Base-by-base conservation (phyloP, 2,888 invertebrate genomes). In the Pammene aurita region DNA sequence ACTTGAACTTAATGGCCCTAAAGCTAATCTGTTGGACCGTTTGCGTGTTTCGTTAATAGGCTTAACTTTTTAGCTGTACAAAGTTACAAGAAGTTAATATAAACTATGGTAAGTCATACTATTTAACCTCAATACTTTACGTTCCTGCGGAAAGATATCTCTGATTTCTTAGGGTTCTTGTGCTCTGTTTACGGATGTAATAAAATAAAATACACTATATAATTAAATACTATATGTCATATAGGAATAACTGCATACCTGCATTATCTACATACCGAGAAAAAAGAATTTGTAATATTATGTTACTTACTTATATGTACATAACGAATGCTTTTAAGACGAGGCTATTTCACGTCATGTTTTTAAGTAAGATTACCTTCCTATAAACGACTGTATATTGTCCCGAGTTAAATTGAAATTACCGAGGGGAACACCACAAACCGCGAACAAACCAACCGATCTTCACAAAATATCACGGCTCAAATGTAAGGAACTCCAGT, bases 1-100 rank as follows among this genome's bases (percentile, higher is more conserved):
- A 58, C 57, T 46, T 34, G 44, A 54, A 57, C 57, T 57, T 63
- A 68, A 68, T 68, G 63, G 46, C 52, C 63, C 63, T 68, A 35
- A 62, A 41, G 56, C 54, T 67, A 69, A 71, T 62, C 67, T 34
- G 41, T 60, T 38, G 44, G 26, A 18, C 58, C 38, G 57, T 38
- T 48, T 62, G 55, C 54, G 55, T 67, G 55, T 48, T 54, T 50
- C 62, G 56, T 42, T 62, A 62, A 62, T 62, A 41, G 56, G 62
- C n/a, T 56, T 58, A 58, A 44, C 58, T 63, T 63, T 50, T 16
- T 62, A 44, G 41, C 7, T 48, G 26, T 13, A 46, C 6, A 10
- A 14, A 14, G 14, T 46, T 60, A 16, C 46, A 48, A 35, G 4
- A 46, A 48, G 48, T 38, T 48, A 50, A 50, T 50, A 26, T 50